These are phyloP conservation scores for Megaleporinus macrocephalus DNA, from an alignment of 2,113 vertebrate genomes.

Conservation along the genomic window DNA sequence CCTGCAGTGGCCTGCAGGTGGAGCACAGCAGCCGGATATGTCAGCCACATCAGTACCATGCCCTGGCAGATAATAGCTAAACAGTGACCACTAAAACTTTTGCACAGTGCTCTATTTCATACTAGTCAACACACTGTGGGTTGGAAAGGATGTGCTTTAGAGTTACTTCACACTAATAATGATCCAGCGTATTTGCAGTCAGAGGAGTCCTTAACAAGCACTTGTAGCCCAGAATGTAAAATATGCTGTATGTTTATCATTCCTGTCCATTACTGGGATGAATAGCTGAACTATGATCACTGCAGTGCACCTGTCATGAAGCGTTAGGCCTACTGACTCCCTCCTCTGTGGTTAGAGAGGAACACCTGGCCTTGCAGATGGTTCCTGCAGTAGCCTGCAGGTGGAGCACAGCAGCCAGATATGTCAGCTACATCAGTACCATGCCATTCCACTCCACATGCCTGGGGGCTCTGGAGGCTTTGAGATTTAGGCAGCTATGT, in stretches of 20 bases:
- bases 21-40: neutral
- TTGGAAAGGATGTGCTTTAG: too few relatives aligned
- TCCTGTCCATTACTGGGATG: too few relatives aligned
- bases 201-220: too few relatives aligned
- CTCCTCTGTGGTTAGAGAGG: neutral
- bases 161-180: too few relatives aligned
- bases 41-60: neutral
- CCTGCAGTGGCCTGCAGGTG: neutral
- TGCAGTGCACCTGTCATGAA: neutral
- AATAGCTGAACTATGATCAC: neutral
- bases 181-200: too few relatives aligned
- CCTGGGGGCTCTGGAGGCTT: neutral
- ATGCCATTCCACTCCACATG: neutral
- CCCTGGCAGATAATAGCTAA: too few relatives aligned
- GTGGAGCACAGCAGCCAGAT: neutral
- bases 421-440: neutral
- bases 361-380: slow-evolving; percentile 3
- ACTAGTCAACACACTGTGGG: too few relatives aligned
- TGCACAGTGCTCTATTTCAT: too few relatives aligned
- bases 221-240: too few relatives aligned
- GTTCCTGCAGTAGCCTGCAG: neutral
- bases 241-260: too few relatives aligned
- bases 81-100: too few relatives aligned
- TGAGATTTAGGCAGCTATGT: slow-evolving; percentile 8
- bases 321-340: too few relatives aligned